Conservation (phyloP, 2,113 vertebrate genomes). For the Planiliza haematocheilus region DNA sequence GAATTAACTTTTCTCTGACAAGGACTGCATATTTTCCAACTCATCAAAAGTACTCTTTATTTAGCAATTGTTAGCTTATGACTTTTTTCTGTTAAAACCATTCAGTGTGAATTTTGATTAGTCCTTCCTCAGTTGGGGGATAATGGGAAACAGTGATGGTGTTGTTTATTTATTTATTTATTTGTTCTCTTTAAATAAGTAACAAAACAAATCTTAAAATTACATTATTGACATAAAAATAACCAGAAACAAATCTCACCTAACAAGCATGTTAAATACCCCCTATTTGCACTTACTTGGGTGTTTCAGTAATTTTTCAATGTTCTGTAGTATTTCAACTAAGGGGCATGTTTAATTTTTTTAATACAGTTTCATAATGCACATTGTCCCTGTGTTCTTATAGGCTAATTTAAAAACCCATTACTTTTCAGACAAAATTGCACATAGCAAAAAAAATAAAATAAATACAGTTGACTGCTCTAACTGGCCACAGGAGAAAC, state of each 20-base stretch:
- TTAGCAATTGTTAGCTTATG: too few relatives aligned
- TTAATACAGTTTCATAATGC: background rate
- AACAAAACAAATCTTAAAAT: background rate
- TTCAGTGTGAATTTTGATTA: too few relatives aligned
- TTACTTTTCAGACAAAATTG: slow-evolving; percentile 12
- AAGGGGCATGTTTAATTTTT: background rate
- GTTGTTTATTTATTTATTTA: too few relatives aligned
- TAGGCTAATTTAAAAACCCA: slow-evolving; percentile 19
- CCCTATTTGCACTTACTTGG: slow-evolving; percentile 7
- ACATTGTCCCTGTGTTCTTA: slow-evolving; percentile 7
- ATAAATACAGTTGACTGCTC: background rate
- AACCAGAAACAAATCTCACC: slow-evolving; percentile 1
- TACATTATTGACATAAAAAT: slow-evolving; percentile 8
- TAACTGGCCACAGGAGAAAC: slow-evolving; percentile 6
- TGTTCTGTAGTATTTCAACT: slow-evolving; percentile 17
- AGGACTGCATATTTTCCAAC: background rate
- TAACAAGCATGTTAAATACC: slow-evolving; percentile 9
- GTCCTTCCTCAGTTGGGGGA: background rate
- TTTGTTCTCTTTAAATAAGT: background rate
- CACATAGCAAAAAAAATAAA: background rate
- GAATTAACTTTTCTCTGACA: slow-evolving; percentile 9
- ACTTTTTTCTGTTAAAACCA: too few relatives aligned
- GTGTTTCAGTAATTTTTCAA: slow-evolving; percentile 19
- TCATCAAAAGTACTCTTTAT: too few relatives aligned
- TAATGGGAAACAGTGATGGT: background rate